Percentiles rank a stretch among this genome's conserved stretches.
phyloP scores from a whole-genome alignment of 2,888 invertebrate species.

The Apocheima hispidaria region DNA sequence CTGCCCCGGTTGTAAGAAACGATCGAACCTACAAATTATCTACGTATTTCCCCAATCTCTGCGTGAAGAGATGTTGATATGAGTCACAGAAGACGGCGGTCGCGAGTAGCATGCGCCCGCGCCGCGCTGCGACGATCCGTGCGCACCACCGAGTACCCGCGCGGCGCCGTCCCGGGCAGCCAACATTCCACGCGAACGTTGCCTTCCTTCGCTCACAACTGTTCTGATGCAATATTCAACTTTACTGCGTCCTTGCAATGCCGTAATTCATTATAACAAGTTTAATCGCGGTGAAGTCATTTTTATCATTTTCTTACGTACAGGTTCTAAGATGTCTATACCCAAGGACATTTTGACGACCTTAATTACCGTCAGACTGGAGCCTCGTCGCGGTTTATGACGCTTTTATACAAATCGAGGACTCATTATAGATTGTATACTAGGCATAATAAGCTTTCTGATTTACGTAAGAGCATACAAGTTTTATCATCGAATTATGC shows the following conservation, averaged over 20 bases:
- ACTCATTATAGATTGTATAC: constrained; percentile 33
- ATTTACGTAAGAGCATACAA: too few relatives aligned
- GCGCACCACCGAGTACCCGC: constrained; percentile 6
- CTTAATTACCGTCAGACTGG: constrained; percentile 71
- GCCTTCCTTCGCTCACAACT: constrained; percentile 76
- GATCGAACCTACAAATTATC: constrained; percentile 58
- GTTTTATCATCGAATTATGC: too few relatives aligned
- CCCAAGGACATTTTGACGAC: constrained; percentile 77
- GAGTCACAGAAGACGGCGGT: constrained; percentile 63
- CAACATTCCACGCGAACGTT: constrained; percentile 82
- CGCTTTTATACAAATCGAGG: constrained; percentile 55
- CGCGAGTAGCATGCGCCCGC: constrained; percentile 46
- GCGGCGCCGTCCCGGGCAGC: constrained; percentile 46
- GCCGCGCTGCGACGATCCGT: constrained; percentile 37
- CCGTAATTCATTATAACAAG: constrained; percentile 85
- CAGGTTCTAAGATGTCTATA: constrained; percentile 67
- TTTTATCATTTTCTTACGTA: constrained; percentile 76
- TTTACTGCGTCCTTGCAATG: constrained; percentile 86
- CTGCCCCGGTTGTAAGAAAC: constrained; percentile 56
- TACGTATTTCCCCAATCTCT: constrained; percentile 74
- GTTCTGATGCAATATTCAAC: constrained; percentile 85
- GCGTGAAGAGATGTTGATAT: constrained; percentile 62
- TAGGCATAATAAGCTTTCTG: too few relatives aligned
- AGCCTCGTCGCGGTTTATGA: constrained; percentile 62
- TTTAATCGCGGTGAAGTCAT: constrained; percentile 75